Base-by-base conservation (phyloP, 2,113 vertebrate species). In the Pungitius pungitius region DNA sequence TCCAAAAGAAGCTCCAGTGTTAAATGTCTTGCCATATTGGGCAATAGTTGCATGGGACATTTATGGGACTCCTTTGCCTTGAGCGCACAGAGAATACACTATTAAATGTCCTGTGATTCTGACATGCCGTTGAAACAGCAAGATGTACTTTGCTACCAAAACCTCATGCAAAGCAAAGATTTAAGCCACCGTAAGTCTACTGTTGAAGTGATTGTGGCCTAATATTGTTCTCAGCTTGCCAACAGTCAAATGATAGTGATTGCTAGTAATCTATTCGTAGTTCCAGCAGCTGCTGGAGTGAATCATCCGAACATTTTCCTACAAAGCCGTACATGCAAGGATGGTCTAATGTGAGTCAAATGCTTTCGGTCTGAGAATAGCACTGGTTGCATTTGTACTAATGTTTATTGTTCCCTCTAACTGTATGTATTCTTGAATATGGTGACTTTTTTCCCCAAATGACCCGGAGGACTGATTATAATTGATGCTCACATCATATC, bases 81-180 rank as follows among this genome's bases (percentile, higher is more conserved):
- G 30, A 78, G 63, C 27, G 56, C 67, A 22, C 18, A 6, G 42
- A 64, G 55, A 59, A 81, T 78, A 24, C 59, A 4, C 71, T 63
- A 89, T 87, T 77, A 73, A 78, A 88, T 75, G 71, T 88, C 68
- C 79, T 78, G 71, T 62, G 77, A 87, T 84, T 90, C 80, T 77
- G 62, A 85, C 13, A 42, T 82, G 57, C 75, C 22, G 66, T 26
- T 72, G 69, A 56, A 73, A 74, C 86, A 74, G 24, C 78, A 84
- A 88, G 75, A 83, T 85, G 84, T 77, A 47, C 67, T 87, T 89
- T 80, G 73, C 72, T 69, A 60, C 45, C 35, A 42, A 52, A 45
- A 73, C 40, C 49, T 69, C 24, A 51, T 56, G 42, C 67, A 77
- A 62, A 78, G 33, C 20, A 87, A 26, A 39, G 1, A 60, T 24